Conservation (phyloP, 2,113 vertebrate species). For the Typhlomys cinereus region DNA sequence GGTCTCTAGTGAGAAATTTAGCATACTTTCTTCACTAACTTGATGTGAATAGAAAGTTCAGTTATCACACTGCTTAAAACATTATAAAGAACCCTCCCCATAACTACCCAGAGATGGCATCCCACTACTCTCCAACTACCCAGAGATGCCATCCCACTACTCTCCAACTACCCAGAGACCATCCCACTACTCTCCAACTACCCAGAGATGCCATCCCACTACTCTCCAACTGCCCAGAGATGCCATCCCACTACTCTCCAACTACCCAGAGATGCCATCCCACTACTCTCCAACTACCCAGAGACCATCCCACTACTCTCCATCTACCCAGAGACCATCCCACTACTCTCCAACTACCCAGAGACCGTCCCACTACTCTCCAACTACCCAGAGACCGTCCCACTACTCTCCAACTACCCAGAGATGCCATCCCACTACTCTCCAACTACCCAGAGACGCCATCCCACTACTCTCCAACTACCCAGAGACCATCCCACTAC, state of each 20-base stretch:
- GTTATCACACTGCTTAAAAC: background rate
- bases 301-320: background rate
- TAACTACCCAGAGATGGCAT: background rate
- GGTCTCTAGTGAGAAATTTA: background rate
- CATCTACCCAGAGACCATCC: too few species aligned
- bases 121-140: slow-evolving; percentile 15
- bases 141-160: too few species aligned
- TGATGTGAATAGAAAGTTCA: slow-evolving; percentile 17
- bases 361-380: background rate
- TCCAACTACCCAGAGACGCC: too few species aligned
- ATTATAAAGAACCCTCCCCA: background rate
- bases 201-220: too few species aligned
- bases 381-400: too few species aligned
- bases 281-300: background rate
- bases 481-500: background rate
- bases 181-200: slow-evolving; percentile 13
- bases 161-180: background rate
- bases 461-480: too few species aligned
- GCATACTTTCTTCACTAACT: background rate
- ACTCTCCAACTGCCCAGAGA: background rate
- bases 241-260: slow-evolving; percentile 8
- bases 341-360: background rate
- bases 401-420: background rate
- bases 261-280: too few species aligned
- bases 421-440: background rate